Conservation (phyloP, 2,797 vertebrate genomes). For the Manis crassicaudata region DNA sequence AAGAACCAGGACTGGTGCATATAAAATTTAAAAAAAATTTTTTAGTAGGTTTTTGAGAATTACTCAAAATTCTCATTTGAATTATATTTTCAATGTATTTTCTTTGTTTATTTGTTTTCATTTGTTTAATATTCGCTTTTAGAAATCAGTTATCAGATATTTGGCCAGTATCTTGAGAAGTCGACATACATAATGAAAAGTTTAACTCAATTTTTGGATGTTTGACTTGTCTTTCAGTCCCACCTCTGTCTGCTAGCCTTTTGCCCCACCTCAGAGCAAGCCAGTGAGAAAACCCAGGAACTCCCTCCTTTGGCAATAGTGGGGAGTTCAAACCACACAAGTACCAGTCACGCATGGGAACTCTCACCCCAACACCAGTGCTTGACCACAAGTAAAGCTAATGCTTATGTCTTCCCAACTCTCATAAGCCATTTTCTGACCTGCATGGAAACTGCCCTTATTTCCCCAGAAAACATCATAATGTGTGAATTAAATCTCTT, state of each 20-base stretch:
- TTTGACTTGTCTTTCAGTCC: neutral
- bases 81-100: neutral
- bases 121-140: neutral
- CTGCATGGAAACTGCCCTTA: neutral
- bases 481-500: neutral
- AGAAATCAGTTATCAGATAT: neutral
- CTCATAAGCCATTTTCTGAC: neutral
- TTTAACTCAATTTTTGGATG: neutral
- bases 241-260: too few species aligned
- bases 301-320: neutral
- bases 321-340: neutral
- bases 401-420: neutral
- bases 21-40: neutral
- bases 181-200: neutral
- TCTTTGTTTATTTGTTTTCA: neutral
- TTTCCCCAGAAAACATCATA: neutral
- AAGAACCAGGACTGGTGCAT: neutral
- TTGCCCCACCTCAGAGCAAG: neutral
- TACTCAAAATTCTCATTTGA: neutral
- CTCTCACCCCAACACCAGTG: rapidly evolving
- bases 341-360: too few species aligned
- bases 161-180: neutral
- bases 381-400: neutral
- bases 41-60: neutral
- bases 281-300: neutral